phyloP scores from a whole-genome alignment of 2,888 invertebrate genomes.

The Venusia cambrica region DNA sequence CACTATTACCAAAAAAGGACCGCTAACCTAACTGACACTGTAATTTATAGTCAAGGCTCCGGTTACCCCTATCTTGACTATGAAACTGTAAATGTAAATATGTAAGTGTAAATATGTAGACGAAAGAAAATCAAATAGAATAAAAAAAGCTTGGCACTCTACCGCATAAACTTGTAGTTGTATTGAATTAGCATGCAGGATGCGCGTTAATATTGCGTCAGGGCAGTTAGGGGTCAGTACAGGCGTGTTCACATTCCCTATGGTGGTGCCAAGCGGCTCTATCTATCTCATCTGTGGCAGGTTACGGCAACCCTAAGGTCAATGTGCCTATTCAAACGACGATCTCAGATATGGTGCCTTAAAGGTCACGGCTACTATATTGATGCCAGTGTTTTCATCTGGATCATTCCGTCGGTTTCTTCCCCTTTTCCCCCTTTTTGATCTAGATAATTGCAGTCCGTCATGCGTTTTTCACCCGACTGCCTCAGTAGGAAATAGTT shows the following conservation, averaged over 20 bases:
- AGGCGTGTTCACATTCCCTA: slow-evolving; percentile 58
- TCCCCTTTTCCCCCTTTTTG: no score
- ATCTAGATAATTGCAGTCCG: no score
- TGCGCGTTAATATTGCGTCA: slow-evolving; percentile 60
- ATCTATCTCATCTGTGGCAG: slow-evolving; percentile 20
- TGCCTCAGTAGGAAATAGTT: no score
- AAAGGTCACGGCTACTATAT: slow-evolving; percentile 19
- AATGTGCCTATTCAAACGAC: slow-evolving; percentile 58
- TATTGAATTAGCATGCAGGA: slow-evolving; percentile 52
- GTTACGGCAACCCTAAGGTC: slow-evolving; percentile 64
- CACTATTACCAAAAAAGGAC: no score
- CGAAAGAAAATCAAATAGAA: no score
- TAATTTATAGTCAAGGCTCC: no score
- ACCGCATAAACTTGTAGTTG: slow-evolving; percentile 32
- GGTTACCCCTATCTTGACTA: no score
- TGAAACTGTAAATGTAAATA: not conserved
- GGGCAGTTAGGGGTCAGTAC: slow-evolving; percentile 52
- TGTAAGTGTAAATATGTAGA: not conserved
- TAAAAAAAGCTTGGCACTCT: slow-evolving; percentile 36
- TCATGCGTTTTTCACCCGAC: no score
- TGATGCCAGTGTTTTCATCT: slow-evolving; percentile 1
- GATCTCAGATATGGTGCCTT: slow-evolving; percentile 19
- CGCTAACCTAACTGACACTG: no score
- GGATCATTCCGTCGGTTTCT: not conserved
- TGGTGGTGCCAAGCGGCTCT: slow-evolving; percentile 14